phyloP scores from a whole-genome alignment of 2,888 invertebrate genomes.

The Hartigia nigra region DNA sequence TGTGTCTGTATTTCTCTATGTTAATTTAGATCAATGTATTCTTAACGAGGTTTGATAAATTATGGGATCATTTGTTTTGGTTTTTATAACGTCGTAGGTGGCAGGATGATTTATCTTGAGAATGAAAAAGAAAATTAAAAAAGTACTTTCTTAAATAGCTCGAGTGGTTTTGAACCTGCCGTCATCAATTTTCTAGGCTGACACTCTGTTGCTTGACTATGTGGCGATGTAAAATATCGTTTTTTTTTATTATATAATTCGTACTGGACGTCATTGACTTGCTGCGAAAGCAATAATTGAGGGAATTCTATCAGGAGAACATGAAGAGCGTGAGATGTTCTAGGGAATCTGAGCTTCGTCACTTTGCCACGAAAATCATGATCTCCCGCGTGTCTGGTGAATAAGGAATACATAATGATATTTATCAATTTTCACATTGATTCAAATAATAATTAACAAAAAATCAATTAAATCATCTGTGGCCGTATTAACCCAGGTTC shows the following conservation, averaged over 20 bases:
- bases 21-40: not conserved
- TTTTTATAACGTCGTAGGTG: not conserved
- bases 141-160: not conserved
- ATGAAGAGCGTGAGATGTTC: conserved; percentile 30
- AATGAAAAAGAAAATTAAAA: not conserved
- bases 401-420: not conserved
- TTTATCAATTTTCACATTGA: not conserved
- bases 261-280: not conserved
- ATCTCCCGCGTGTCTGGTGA: not conserved
- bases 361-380: not conserved
- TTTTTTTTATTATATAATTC: conserved; percentile 2
- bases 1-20: not conserved
- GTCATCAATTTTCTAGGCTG: not conserved
- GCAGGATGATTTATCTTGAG: not conserved
- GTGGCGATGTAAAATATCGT: not conserved
- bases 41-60: not conserved
- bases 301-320: conserved; percentile 34
- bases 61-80: not conserved
- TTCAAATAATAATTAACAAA: not conserved
- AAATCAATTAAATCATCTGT: not conserved
- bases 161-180: not conserved
- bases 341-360: not conserved
- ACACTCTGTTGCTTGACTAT: not conserved
- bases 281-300: conserved; percentile 1
- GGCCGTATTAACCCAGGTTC: conserved; percentile 20